Evolutionary conservation across 2,113 vertebrate species (phyloP).

Genomic region (Alaudala cheleensis): DNA sequence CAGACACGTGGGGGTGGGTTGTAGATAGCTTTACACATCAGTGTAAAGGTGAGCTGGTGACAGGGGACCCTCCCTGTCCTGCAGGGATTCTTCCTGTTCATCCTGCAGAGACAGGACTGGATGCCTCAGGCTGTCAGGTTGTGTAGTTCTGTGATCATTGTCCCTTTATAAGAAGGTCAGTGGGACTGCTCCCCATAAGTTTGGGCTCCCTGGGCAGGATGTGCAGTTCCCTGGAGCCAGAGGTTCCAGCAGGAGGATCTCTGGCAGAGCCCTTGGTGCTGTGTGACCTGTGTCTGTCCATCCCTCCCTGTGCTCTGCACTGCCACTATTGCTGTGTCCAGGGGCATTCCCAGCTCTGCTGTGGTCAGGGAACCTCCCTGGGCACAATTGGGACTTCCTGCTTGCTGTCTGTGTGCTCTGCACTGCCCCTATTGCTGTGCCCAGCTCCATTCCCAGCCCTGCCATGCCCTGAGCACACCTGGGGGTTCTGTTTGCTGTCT

Average conservation of each 20-base stretch:
- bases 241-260: background rate
- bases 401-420: too few relatives aligned
- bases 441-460: too few relatives aligned
- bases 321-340: background rate
- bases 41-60: background rate
- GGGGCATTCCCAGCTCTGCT: background rate
- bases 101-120: background rate
- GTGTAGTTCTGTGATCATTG: accelerated
- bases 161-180: background rate
- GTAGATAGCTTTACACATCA: background rate
- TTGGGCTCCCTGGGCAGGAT: background rate
- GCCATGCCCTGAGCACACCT: too few relatives aligned
- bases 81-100: background rate
- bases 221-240: background rate
- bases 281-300: background rate
- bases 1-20: background rate
- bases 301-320: background rate
- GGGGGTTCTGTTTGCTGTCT: too few relatives aligned
- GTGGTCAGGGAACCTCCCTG: background rate
- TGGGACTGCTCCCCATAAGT: background rate
- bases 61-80: background rate
- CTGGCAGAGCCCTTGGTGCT: background rate
- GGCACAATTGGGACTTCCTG: background rate
- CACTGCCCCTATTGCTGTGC: too few relatives aligned
- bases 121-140: background rate